Evolutionary conservation across 2,797 vertebrate species (phyloP).

Genomic region (Holocentrus rufus): DNA sequence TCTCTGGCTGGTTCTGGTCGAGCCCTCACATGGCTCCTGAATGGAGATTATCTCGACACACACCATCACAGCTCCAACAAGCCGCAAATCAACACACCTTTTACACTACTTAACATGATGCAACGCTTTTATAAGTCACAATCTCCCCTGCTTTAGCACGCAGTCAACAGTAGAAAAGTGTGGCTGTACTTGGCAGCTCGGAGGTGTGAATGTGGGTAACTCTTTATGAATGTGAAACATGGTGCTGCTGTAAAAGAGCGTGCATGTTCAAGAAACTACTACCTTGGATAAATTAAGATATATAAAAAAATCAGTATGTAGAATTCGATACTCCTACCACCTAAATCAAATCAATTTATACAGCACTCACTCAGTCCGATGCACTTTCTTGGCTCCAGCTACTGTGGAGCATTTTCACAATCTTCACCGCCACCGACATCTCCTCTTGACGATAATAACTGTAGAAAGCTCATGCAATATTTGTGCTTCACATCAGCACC

Average conservation of each 20-base stretch:
- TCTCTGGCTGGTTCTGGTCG: constrained; percentile 34
- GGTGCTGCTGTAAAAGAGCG: neutral
- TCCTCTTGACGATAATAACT: constrained; percentile 38
- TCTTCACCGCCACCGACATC: constrained; percentile 1
- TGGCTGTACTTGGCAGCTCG: neutral
- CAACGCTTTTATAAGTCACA: constrained; percentile 40
- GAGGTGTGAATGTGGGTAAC: neutral
- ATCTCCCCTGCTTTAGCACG: constrained; percentile 19
- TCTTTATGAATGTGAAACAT: neutral
- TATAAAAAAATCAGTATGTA: constrained; percentile 1
- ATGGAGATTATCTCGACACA: constrained; percentile 64
- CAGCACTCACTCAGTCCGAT: constrained; percentile 12
- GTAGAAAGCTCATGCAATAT: constrained; percentile 56
- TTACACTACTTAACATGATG: constrained; percentile 58
- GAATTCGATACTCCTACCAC: constrained; percentile 14
- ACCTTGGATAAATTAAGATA: neutral
- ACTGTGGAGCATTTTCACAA: constrained; percentile 9
- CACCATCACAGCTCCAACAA: constrained; percentile 40
- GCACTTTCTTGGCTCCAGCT: constrained; percentile 12
- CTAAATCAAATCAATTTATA: constrained; percentile 19
- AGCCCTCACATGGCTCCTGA: constrained; percentile 54
- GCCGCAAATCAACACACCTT: constrained; percentile 54
- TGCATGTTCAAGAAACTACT: constrained; percentile 1
- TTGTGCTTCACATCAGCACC: constrained; percentile 44
- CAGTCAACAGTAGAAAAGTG: neutral